phyloP scores from a whole-genome alignment of 2,113 vertebrate genomes.

The Sphyrna mokarran region DNA sequence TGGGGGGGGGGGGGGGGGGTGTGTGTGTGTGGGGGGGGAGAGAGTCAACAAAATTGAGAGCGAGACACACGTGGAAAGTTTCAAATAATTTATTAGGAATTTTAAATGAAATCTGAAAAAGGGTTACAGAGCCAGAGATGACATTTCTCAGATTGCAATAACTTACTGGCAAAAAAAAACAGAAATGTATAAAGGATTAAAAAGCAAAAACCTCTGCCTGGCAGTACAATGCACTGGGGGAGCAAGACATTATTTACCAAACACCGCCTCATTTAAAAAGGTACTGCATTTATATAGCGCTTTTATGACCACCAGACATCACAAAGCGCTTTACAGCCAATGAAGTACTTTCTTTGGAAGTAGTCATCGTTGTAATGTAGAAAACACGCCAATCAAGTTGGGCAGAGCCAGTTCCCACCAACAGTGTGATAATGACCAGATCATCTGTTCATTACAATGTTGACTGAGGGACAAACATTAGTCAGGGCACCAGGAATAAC shows the following conservation, averaged over 20 bases:
- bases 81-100: constrained; percentile 99
- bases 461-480: background rate
- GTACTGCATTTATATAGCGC: background rate
- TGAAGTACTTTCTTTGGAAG: background rate
- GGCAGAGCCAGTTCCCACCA: background rate
- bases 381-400: background rate
- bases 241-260: constrained; percentile 36
- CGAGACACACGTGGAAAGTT: constrained; percentile 57
- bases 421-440: background rate
- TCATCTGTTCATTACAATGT: background rate
- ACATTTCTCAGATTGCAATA: constrained; percentile 65
- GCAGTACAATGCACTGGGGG: constrained; percentile 33
- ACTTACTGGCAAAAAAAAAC: constrained; percentile 60
- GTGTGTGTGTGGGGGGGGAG: too few relatives aligned
- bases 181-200: constrained; percentile 51
- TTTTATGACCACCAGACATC: background rate
- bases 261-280: constrained; percentile 27
- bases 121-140: constrained; percentile 84
- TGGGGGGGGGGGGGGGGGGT: too few relatives aligned
- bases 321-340: background rate
- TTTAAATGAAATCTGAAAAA: constrained; percentile 82
- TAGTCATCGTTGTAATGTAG: background rate
- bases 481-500: background rate
- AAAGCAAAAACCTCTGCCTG: constrained; percentile 33
- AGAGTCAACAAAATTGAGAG: constrained; percentile 4